Evolutionary conservation across 2,888 invertebrate genomes (phyloP), one percentile per base, ranked within the genome.

Genomic region (Chouioia cunea): DNA sequence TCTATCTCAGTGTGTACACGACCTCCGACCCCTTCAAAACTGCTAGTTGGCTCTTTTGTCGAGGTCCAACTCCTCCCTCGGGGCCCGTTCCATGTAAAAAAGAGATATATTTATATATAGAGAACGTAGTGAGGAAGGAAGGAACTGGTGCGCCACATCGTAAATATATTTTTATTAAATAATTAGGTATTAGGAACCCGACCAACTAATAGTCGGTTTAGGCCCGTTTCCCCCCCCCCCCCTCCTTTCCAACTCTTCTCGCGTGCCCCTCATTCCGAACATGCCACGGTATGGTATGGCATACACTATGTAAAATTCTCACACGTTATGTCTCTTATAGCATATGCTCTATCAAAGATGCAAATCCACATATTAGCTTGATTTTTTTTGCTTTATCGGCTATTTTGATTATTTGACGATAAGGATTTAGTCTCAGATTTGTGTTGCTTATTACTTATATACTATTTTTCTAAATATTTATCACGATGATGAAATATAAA

Each of bases 141-240:
- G 65, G 77, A 77, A 79, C 77, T 70, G 76, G 79, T 82, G 82
- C 82, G 83, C 85, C 84, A 85, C 85, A 83, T 84, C 84, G 83
- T 85, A 85, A 85, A 85, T 83, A 83, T 84, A 83, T 83, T 85
- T 85, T 85, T 85, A 85, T 85, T 85, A 85, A 85, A 85, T 85
- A 85, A 85, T 85, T 85, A 85, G 85, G 83, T 85, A 84, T 84
- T 85, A 67, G 66, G 57, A 62, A 52, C 44, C 46, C 22, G 56
- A 53, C 56, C 52, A 2, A 56, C 48, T 73, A 73, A 73, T 73
- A 58, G 66, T 16, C 52, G 69, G 73, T 65, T 73, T 70, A 70
- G 66, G 18, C 58, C 58, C 43, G 12, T 43, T 50, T 36, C 46
- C 6, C 48, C 16, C 60, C 50, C 60, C 4, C 48, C n/a, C n/a